Evolutionary conservation across 2,113 vertebrate genomes (phyloP).

Genomic region (Chinchilla lanigera): DNA sequence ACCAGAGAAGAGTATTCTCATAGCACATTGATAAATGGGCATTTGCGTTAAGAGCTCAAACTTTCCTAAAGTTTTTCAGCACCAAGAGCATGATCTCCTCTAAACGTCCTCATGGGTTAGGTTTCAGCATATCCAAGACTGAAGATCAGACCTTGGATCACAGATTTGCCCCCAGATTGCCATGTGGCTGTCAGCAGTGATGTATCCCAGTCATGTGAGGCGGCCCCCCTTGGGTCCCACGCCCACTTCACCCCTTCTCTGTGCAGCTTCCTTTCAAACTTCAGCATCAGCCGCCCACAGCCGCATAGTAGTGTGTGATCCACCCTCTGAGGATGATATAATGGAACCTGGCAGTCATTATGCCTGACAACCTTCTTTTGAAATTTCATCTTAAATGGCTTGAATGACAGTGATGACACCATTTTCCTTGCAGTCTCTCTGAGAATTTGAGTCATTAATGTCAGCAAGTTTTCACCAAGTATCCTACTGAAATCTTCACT

Average conservation of each 20-base stretch:
- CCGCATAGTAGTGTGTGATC: slow-evolving; percentile 57
- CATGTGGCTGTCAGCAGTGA: neutral
- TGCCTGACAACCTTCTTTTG: slow-evolving; percentile 75
- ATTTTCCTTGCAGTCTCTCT: slow-evolving; percentile 62
- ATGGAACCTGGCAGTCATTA: slow-evolving; percentile 69
- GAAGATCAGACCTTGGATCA: neutral
- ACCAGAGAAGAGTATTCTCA: neutral
- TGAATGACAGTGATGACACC: slow-evolving; percentile 77
- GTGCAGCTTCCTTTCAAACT: slow-evolving; percentile 52
- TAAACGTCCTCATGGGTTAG: neutral
- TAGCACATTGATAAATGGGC: neutral
- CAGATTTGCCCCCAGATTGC: neutral
- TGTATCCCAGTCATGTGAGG: neutral
- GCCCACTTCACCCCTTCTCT: slow-evolving; percentile 33
- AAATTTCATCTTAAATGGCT: slow-evolving; percentile 68
- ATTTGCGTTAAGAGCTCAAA: neutral
- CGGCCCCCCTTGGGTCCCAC: neutral
- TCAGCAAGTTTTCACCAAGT: slow-evolving; percentile 76
- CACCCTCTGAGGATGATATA: slow-evolving; percentile 51
- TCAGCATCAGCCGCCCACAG: slow-evolving; percentile 46
- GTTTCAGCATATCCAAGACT: neutral
- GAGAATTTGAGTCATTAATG: slow-evolving; percentile 77
- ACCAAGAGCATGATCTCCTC: neutral
- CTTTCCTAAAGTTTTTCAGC: neutral
- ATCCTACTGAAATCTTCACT: slow-evolving; percentile 51